These are phyloP conservation scores for Caenorhabditis remanei DNA, from an alignment of 1,140 invertebrate genomes.

Conservation along the genomic window DNA sequence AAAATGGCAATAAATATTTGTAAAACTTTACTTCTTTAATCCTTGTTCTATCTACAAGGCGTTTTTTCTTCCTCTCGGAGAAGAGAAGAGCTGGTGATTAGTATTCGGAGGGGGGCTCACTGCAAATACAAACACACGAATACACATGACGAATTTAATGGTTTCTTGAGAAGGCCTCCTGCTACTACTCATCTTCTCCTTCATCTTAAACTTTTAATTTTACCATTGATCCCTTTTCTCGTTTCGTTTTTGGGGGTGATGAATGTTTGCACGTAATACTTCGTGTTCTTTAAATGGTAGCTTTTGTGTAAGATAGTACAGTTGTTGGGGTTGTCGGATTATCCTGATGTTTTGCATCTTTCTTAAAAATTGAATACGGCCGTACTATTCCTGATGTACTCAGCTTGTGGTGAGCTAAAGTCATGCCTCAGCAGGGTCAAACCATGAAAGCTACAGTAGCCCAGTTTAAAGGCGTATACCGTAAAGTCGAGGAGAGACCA, in stretches of 20 bases:
- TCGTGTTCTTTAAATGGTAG: background rate
- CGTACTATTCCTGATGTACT: too few relatives aligned
- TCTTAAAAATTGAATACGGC: too few relatives aligned
- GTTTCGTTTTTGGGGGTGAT: background rate
- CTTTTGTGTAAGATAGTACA: background rate
- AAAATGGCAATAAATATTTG: background rate
- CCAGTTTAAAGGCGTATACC: too few relatives aligned
- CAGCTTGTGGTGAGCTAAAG: too few relatives aligned
- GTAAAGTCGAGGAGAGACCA: too few relatives aligned
- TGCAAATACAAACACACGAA: conserved; percentile 11
- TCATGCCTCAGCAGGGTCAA: too few relatives aligned
- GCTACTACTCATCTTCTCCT: background rate
- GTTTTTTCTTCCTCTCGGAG: background rate
- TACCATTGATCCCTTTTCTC: background rate
- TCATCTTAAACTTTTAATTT: conserved; percentile 45
- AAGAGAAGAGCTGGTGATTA: conserved; percentile 19
- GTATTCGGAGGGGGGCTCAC: conserved; percentile 5
- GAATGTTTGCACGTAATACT: background rate
- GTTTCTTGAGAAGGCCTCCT: background rate
- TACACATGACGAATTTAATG: conserved; percentile 38
- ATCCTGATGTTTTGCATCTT: too few relatives aligned
- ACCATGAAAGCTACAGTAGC: too few relatives aligned
- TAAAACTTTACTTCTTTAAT: background rate
- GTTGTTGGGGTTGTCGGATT: too few relatives aligned
- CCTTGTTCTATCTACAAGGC: background rate